Percentiles rank a stretch among this genome's conserved stretches.
Evolutionary conservation across 2,888 invertebrate genomes (phyloP).

Genomic region (Drosophila sordidapex): DNA sequence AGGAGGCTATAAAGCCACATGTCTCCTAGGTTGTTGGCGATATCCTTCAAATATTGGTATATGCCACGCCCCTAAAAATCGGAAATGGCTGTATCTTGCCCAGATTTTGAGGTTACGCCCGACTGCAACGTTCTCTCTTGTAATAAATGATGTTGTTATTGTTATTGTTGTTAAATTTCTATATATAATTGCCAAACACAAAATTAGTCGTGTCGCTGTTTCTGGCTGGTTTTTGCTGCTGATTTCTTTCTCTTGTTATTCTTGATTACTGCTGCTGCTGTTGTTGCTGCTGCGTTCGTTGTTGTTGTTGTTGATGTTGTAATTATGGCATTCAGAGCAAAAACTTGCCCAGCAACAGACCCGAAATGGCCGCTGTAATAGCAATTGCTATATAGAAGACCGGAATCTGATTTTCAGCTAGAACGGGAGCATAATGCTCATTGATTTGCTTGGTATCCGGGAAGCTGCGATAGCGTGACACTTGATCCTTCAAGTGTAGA

Average conservation of each 20-base stretch:
- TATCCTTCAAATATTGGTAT: not conserved
- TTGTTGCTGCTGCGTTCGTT: conserved; percentile 27
- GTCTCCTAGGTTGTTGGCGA: not conserved
- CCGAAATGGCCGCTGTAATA: conserved; percentile 89
- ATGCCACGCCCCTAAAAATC: not conserved
- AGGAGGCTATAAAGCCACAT: not conserved
- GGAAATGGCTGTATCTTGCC: not conserved
- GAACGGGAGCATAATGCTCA: conserved; percentile 87
- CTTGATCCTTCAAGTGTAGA: conserved; percentile 91
- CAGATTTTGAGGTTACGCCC: not conserved
- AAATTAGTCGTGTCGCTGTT: not conserved
- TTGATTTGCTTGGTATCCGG: conserved; percentile 83
- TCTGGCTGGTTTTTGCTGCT: not conserved
- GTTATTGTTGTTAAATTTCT: conserved; percentile 9
- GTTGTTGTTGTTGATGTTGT: conserved; percentile 16
- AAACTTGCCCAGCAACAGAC: conserved; percentile 92
- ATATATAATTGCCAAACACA: conserved; percentile 10
- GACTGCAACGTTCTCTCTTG: not conserved
- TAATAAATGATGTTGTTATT: not conserved
- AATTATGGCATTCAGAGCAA: conserved; percentile 89
- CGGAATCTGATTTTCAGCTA: conserved; percentile 87
- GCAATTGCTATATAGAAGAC: conserved; percentile 89
- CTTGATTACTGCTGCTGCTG: conserved; percentile 1
- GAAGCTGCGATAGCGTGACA: conserved; percentile 87
- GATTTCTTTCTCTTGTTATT: conserved; percentile 19